Evolutionary conservation across 2,888 invertebrate genomes (phyloP).

Genomic region (Tiliacea citrago): DNA sequence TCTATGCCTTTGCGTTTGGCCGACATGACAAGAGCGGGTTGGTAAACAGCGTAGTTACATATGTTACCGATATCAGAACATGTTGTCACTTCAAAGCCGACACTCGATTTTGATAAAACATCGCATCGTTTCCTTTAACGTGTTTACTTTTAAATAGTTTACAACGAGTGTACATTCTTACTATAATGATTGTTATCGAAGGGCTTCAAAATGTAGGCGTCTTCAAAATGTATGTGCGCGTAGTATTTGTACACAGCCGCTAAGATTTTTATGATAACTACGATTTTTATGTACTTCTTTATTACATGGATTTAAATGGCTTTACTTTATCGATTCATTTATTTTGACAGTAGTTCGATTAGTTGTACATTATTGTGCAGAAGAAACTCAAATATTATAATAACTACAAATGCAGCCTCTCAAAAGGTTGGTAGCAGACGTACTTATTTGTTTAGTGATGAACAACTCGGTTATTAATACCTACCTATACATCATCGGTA

Average conservation of each 20-base stretch:
- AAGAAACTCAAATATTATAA: background rate
- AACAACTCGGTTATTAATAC: background rate
- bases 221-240: constrained; percentile 54
- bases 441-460: constrained; percentile 4
- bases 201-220: constrained; percentile 58
- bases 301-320: constrained; percentile 31
- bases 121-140: constrained; percentile 82
- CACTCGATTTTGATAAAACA: constrained; percentile 82
- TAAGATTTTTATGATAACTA: constrained; percentile 65
- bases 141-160: constrained; percentile 76
- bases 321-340: constrained; percentile 28
- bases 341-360: constrained; percentile 20
- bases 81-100: constrained; percentile 84
- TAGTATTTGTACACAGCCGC: constrained; percentile 47
- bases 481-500: background rate
- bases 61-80: constrained; percentile 85
- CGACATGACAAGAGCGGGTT: constrained; percentile 80
- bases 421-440: background rate
- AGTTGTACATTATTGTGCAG: background rate
- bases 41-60: constrained; percentile 87
- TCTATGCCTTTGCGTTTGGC: constrained; percentile 86
- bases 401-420: background rate
- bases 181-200: constrained; percentile 72
- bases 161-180: constrained; percentile 68
- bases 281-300: constrained; percentile 66